These are phyloP conservation scores for Gambusia yucatana DNA, from an alignment of 2,797 vertebrate genomes.

Conservation along the genomic window DNA sequence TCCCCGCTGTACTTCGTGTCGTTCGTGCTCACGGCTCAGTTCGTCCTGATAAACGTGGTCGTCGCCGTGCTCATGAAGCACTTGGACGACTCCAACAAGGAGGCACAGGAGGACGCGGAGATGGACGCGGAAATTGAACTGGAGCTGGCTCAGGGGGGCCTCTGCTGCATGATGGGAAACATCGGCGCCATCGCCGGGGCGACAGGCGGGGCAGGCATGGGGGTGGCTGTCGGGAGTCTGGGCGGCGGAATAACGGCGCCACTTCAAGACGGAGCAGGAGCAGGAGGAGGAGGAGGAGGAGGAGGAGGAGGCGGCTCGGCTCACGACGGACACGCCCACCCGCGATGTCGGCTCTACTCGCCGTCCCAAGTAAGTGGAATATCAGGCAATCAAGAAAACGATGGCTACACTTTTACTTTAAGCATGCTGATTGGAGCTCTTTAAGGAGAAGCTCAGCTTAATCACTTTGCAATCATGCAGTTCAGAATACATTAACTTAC, in stretches of 20 bases:
- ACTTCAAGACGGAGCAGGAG: constrained; percentile 19
- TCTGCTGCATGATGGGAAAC: constrained; percentile 84
- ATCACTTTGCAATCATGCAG: neutral
- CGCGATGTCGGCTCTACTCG: constrained; percentile 85
- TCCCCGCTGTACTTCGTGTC: constrained; percentile 98
- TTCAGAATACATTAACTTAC: neutral
- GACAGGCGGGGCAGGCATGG: constrained; percentile 32
- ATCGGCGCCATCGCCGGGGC: constrained; percentile 74
- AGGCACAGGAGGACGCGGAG: constrained; percentile 97
- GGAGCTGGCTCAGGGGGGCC: constrained; percentile 92
- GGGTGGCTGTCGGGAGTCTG: constrained; percentile 13
- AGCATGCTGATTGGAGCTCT: neutral
- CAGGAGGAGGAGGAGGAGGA: constrained; percentile 6
- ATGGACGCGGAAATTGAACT: constrained; percentile 97
- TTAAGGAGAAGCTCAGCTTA: neutral
- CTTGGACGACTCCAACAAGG: constrained; percentile 98
- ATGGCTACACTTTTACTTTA: neutral
- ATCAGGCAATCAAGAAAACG: neutral
- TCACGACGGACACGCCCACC: constrained; percentile 76
- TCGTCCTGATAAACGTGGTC: constrained; percentile 99
- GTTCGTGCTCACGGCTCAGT: constrained; percentile 99
- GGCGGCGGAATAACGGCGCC: constrained; percentile 42
- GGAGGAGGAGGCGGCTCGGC: constrained; percentile 10
- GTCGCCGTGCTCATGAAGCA: constrained; percentile 99
- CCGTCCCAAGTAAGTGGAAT: constrained; percentile 87